Evolutionary conservation across 2,797 vertebrate genomes (phyloP), one percentile per base, ranked within the genome.

Genomic region (Neopelma chrysocephalum): DNA sequence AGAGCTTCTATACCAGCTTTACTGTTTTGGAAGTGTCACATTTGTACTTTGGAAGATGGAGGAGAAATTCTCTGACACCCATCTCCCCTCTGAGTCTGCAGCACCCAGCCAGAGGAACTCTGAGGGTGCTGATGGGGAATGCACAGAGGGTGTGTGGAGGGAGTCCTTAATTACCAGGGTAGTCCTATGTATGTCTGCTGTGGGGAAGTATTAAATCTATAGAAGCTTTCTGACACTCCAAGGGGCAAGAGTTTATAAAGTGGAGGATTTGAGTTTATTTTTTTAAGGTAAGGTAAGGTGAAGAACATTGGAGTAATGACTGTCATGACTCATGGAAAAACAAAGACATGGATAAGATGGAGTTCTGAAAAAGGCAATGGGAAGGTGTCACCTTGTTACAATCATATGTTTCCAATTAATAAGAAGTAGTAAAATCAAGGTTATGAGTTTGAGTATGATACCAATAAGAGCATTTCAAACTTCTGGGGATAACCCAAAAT

Each of bases 141-240:
- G 25, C 21, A 9, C 10, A 21, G 53, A 38, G 21, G 15, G 25
- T 1, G 0, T 15, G 14, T 43, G 43, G 50, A 43, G 12, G 16
- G 36, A 48, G 29, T 29, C 11, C 34, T 78, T 43, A 11, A 10
- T 57, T 62, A 32, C 43, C 31, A 40, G 40, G 2, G 5, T 25
- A 60, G 42, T 61, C n/a, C 31, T 50, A 0, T 8, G 2, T 26
- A 1, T 21, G 15, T 65, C 38, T 65, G 31, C 27, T 34, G 21
- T 48, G 53, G 56, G 45, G 38, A 29, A 69, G 13, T 56, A 18
- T 88, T 86, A 50, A 26, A 88, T 72, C n/a, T 68, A 3, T 31
- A 17, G 27, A 73, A 58, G 47, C 31, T 62, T 87, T 65, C 38
- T 86, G 65, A 56, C 2, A 2, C 15, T 89, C 34, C 57, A 70